A percentile compares a stretch with the other conserved stretches of the same genome.
These are phyloP conservation scores for Tridacna crocea DNA, from an alignment of 2,888 invertebrate species.

Conservation along the genomic window DNA sequence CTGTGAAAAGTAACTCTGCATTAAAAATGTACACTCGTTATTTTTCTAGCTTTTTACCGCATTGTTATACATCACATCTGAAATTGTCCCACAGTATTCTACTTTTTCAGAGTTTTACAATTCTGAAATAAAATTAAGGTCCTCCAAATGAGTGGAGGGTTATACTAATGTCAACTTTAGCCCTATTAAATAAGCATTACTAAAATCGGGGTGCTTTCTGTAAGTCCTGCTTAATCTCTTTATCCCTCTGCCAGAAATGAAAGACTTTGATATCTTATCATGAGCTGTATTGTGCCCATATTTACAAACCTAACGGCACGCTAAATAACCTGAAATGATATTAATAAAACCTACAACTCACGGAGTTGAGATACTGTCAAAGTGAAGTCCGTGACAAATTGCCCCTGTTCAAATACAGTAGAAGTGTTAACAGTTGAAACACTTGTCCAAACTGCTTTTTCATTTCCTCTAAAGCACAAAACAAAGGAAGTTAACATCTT, in stretches of 20 bases:
- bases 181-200: conserved; percentile 61
- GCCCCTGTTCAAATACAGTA: conserved; percentile 27
- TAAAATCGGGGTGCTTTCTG: conserved; percentile 49
- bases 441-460: neutral
- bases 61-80: too few relatives aligned
- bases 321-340: conserved; percentile 32
- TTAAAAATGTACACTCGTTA: too few relatives aligned
- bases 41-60: too few relatives aligned
- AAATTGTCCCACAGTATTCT: too few relatives aligned
- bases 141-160: neutral
- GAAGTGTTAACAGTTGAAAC: conserved; percentile 17
- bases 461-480: neutral
- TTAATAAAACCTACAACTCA: conserved; percentile 38
- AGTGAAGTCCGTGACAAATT: conserved; percentile 26
- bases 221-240: conserved; percentile 56
- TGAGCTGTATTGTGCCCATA: conserved; percentile 39
- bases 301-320: conserved; percentile 39
- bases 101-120: too few relatives aligned
- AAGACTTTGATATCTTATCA: conserved; percentile 54
- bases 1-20: too few relatives aligned
- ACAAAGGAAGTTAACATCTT: too few relatives aligned
- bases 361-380: conserved; percentile 19
- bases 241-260: conserved; percentile 44
- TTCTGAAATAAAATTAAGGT: too few relatives aligned
- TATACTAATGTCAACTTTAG: conserved; percentile 46